Evolutionary conservation across 2,113 vertebrate species (phyloP), one percentile per base, ranked within the genome.

Genomic region (Calyptommatus sinebrachiatus): DNA sequence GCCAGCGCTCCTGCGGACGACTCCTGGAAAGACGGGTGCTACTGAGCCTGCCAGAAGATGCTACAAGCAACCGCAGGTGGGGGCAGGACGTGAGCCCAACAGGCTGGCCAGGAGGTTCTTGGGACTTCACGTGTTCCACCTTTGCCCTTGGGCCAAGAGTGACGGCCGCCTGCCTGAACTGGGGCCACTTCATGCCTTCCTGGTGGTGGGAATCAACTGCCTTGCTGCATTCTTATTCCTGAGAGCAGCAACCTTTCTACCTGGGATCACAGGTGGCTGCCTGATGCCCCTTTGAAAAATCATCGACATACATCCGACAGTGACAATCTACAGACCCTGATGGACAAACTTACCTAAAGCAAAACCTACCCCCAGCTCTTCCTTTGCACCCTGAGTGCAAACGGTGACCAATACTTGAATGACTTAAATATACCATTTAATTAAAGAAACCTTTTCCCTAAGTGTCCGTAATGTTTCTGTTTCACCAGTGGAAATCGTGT

Each of bases 11-110:
- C 84, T 0, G 86, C 94, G 53, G 91, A 95, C 0, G 97, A 98
- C 24, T 96, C 97, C 35, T 98, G 97, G 97, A 98, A 97, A 92
- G 97, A 97, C 0, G 97, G 97, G 70, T 97, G 97, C 83, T 98
- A 97, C 93, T 98, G 93, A 97, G 1, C 60, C 50, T 2, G 7
- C 29, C 77, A 60, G 7, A 41, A 69, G 7, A 48, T 6, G 9
- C 71, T 1, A 7, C 69, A 85, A 73, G 46, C 8, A 3, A 2
- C 28, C n/a, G 1, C 35, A 70, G 8, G 72, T 0, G 31, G 65
- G n/a, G 81, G 62, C 71, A 79, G 63, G 81, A 83, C 69, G 46
- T 45, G 14, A 81, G 86, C 93, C 93, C 91, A 94, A 93, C 92
- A 88, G 94, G 93, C 93, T 94, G 94, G 93, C 92, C 28, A 4